phyloP scores from a whole-genome alignment of 1,140 invertebrate genomes.

The Homalodisca vitripennis region DNA sequence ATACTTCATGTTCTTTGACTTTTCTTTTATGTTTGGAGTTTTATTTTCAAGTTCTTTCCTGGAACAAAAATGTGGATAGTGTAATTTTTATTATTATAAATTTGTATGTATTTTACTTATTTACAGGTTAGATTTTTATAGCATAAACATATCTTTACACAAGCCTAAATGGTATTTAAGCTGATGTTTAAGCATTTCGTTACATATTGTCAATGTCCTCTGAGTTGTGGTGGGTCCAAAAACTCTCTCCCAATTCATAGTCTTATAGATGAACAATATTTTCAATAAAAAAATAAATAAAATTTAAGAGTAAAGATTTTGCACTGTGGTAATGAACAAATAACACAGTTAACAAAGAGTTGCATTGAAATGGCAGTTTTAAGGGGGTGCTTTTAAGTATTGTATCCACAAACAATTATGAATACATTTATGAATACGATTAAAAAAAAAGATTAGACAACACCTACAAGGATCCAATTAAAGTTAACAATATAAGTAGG shows the following conservation, averaged over 20 bases:
- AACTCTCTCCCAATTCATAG: background rate
- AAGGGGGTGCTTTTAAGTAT: too few relatives aligned
- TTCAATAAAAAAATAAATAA: too few relatives aligned
- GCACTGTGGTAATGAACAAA: too few relatives aligned
- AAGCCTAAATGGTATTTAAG: background rate
- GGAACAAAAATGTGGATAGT: background rate
- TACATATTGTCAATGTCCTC: background rate
- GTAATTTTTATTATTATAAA: background rate
- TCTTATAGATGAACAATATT: too few relatives aligned
- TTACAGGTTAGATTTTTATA: background rate
- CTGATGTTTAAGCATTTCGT: background rate
- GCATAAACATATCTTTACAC: background rate
- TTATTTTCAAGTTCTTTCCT: constrained; percentile 7
- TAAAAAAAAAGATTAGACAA: too few relatives aligned
- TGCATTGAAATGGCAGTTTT: too few relatives aligned
- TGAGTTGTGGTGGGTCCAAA: background rate
- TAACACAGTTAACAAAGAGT: too few relatives aligned
- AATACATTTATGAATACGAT: too few relatives aligned
- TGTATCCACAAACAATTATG: too few relatives aligned
- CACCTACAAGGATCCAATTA: too few relatives aligned
- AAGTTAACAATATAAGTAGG: too few relatives aligned
- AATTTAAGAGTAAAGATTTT: too few relatives aligned
- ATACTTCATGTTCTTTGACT: background rate
- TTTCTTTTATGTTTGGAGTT: background rate
- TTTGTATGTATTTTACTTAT: background rate